Evolutionary conservation across 2,888 invertebrate genomes (phyloP).

Genomic region (Syrista parreyssii): DNA sequence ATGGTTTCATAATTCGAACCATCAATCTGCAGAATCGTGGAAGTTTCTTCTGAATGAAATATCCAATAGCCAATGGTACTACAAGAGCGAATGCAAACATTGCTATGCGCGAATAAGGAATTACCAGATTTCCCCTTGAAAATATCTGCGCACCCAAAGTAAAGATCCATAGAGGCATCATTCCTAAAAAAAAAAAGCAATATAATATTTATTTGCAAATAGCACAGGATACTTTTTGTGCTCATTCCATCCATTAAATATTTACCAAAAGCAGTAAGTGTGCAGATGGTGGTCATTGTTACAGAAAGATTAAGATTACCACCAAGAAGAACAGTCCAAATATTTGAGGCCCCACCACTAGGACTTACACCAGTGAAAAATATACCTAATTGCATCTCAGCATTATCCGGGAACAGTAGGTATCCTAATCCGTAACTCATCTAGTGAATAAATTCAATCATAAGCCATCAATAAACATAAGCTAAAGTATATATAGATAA

Average conservation of each 20-base stretch:
- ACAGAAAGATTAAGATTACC: slow-evolving; percentile 94
- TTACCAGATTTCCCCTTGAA: slow-evolving; percentile 75
- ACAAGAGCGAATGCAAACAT: slow-evolving; percentile 80
- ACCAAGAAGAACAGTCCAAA: slow-evolving; percentile 92
- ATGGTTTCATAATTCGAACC: slow-evolving; percentile 85
- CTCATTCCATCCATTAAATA: slow-evolving; percentile 16
- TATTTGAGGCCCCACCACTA: slow-evolving; percentile 96
- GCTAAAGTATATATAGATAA: background rate
- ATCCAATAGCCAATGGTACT: slow-evolving; percentile 80
- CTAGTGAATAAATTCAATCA: slow-evolving; percentile 64
- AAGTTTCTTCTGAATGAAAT: slow-evolving; percentile 74
- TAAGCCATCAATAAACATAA: background rate
- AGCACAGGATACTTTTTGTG: slow-evolving; percentile 9
- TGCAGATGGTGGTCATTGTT: slow-evolving; percentile 94
- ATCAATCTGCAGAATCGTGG: slow-evolving; percentile 78
- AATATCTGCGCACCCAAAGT: slow-evolving; percentile 85
- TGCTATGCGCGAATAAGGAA: slow-evolving; percentile 84
- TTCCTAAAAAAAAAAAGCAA: slow-evolving; percentile 69
- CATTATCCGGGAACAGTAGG: slow-evolving; percentile 75
- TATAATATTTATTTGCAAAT: slow-evolving; percentile 12
- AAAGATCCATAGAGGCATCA: slow-evolving; percentile 93
- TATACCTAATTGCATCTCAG: slow-evolving; percentile 83
- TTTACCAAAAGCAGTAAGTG: slow-evolving; percentile 85
- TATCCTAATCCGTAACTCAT: slow-evolving; percentile 79
- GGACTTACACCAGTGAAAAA: slow-evolving; percentile 92